Base-by-base conservation (phyloP, 1,140 invertebrate species). In the Episyrphus balteatus region DNA sequence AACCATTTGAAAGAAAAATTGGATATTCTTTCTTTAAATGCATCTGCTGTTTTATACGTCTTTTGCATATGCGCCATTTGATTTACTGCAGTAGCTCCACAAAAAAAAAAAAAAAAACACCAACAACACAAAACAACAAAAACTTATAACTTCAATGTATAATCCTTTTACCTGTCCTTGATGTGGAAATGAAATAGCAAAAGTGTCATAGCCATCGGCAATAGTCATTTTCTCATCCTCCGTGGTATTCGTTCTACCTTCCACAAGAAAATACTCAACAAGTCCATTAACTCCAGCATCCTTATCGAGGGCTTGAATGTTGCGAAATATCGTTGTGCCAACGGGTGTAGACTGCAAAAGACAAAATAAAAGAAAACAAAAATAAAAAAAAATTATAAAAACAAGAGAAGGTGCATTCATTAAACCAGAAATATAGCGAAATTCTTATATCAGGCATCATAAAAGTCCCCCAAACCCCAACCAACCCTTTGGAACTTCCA, bases 281-380 rank as follows among this genome's bases (percentile, higher is more conserved):
- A 90, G 74, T 38, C 85, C 85, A 60, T 92, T 92, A 21, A 88
- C 85, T 32, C 88, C 88, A 1, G 86, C 83, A 65, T 94, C 90
- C 11, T 80, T 80, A 66, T 94, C 90, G 34, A 78, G 71, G 0
- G 90, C 89, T 46, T 81, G 75, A n/a, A 93, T 81, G 47, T 83
- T 80, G 51, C 86, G 82, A 66, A 90, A 92, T 48, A 92, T 81
- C 1, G 87, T 91, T 15, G 86, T 83, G 17, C 88, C 90, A 37
- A 92, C 79, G 19, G 89, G 86, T 34, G 87, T 87, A 49, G 89
- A 72, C 88, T 92, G 72, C 14, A 73, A 74, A 56, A 52, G 52
- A 52, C 43, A 45, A 59, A 53, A 47, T 19, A 47, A 49, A 44
- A 41, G 36, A 42, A 33, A n/a, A 40, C 47, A 12, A 15, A 26